Base-by-base conservation (phyloP, 2,797 vertebrate genomes). In the Dermochelys coriacea region DNA sequence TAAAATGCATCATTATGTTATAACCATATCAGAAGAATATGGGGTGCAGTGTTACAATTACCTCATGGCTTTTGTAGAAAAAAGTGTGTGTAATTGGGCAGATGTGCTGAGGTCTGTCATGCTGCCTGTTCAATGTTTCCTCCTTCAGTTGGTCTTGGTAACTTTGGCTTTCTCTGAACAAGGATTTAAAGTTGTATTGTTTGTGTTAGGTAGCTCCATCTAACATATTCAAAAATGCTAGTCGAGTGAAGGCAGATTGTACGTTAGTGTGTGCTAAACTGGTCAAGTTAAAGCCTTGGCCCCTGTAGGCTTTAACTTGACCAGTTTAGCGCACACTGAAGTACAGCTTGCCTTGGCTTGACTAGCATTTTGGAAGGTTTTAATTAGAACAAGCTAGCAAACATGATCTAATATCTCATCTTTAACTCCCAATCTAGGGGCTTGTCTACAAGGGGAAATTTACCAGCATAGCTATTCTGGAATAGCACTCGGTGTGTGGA, bases 51-150 rank as follows among this genome's bases (percentile, higher is more conserved):
- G 52, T 54, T 21, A 23, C 52, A 54, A 27, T 49, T 47, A 45
- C 10, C n/a, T 68, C 64, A 55, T 29, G 50, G 21, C 8, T 0
- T 59, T 0, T 2, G 1, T 29, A 6, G 5, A 5, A 16, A 12
- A 0, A 29, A 45, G 12, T 2, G 18, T 59, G 18, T 3, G 18
- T 51, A 23, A 27, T 57, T 71, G 0, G 5, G n/a, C 18, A 5
- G 50, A 5, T 45, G 12, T 1, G 0, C 84, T 80, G 23, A 37
- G 78, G 80, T 57, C 27, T 29, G 0, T 21, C 1, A 0, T 11
- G 29, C 31, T 1, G 0, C 27, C 74, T 55, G 8, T 10, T 71
- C 15, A 4, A 5, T 75, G 45, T 75, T 45, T 29, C 23, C 25
- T 45, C 12, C 74, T 47, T 45, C 25, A 15, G 45, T 77, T 25